These are phyloP conservation scores for Hylaeus volcanicus DNA, from an alignment of 1,140 invertebrate genomes.

Conservation along the genomic window DNA sequence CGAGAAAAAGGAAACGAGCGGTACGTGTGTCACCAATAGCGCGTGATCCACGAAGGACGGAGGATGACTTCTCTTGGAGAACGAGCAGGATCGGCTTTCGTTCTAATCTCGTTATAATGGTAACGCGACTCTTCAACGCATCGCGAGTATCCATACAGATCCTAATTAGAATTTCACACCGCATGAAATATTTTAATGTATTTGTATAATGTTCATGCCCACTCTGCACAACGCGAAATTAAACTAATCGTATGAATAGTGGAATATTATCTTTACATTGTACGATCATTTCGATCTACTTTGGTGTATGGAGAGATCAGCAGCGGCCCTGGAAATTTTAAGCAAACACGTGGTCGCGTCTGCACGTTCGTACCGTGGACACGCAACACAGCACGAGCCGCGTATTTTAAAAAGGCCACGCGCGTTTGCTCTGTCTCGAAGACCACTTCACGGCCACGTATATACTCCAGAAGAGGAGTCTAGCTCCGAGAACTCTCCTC, in stretches of 20 bases:
- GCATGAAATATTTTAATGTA: too few relatives aligned
- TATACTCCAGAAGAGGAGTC: conserved; percentile 62
- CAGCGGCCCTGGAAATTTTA: conserved; percentile 63
- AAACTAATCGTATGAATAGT: neutral
- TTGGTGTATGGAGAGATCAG: neutral
- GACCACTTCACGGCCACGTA: conserved; percentile 61
- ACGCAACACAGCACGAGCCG: conserved; percentile 36
- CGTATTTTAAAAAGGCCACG: conserved; percentile 54
- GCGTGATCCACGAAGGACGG: conserved; percentile 61
- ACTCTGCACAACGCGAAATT: too few relatives aligned
- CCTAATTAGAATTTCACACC: too few relatives aligned
- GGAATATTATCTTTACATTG: neutral
- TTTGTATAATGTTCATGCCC: too few relatives aligned
- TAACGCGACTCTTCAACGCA: neutral
- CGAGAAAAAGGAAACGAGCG: conserved; percentile 35
- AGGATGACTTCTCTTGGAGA: conserved; percentile 56
- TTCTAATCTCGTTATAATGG: neutral
- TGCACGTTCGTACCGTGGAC: conserved; percentile 40
- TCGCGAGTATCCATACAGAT: too few relatives aligned
- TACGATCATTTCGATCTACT: conserved; percentile 1
- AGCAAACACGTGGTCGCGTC: conserved; percentile 59
- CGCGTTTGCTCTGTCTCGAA: conserved; percentile 65
- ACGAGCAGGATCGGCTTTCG: conserved; percentile 45
- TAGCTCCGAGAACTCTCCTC: conserved; percentile 65
- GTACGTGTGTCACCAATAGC: conserved; percentile 51